These are phyloP conservation scores for Gari tellinella DNA, from an alignment of 2,888 invertebrate species.

Conservation along the genomic window DNA sequence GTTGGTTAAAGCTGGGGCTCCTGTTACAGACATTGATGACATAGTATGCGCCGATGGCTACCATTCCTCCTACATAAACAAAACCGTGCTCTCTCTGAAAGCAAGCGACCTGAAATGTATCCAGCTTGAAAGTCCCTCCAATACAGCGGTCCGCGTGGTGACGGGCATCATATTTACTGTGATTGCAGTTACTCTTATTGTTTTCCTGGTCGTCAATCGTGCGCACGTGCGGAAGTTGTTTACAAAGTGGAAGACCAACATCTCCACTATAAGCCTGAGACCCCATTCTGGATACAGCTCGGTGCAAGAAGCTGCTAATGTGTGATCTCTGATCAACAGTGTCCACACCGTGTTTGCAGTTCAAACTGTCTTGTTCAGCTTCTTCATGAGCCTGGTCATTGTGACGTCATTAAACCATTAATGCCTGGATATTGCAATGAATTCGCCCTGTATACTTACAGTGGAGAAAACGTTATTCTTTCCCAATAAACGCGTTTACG, in stretches of 20 bases:
- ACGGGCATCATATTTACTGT: slow-evolving; percentile 45
- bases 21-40: slow-evolving; percentile 32
- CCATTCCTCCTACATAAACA: slow-evolving; percentile 53
- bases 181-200: slow-evolving; percentile 36
- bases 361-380: too few relatives aligned
- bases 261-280: slow-evolving; percentile 30
- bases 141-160: slow-evolving; percentile 33
- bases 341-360: too few relatives aligned
- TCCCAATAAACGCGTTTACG: too few relatives aligned
- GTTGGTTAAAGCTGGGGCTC: slow-evolving; percentile 48
- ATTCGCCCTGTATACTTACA: too few relatives aligned
- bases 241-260: slow-evolving; percentile 27
- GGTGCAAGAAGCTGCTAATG: slow-evolving; percentile 43
- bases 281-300: slow-evolving; percentile 43
- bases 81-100: slow-evolving; percentile 29
- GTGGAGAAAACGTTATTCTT: too few relatives aligned
- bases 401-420: too few relatives aligned
- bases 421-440: too few relatives aligned
- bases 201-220: slow-evolving; percentile 39
- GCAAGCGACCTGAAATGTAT: slow-evolving; percentile 43
- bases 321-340: slow-evolving; percentile 10
- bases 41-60: slow-evolving; percentile 53
- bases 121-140: slow-evolving; percentile 24
- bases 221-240: slow-evolving; percentile 23
- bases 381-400: too few relatives aligned